Percentiles rank a stretch among this genome's conserved stretches.
These are phyloP conservation scores for Mesochorus sp. DNA, from an alignment of 2,888 invertebrate species.

Conservation along the genomic window DNA sequence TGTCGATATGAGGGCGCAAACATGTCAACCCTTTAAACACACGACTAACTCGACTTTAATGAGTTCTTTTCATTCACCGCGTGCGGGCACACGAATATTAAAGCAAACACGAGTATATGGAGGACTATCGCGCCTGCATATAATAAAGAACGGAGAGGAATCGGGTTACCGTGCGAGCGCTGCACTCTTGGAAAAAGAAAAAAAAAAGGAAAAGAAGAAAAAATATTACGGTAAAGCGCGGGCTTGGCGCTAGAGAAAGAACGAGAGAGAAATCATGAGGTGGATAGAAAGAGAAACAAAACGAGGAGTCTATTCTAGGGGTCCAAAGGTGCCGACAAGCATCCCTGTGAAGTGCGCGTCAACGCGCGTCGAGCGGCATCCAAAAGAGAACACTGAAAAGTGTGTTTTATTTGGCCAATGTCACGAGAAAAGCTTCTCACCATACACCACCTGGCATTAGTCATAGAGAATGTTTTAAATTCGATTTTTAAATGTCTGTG, in stretches of 20 bases:
- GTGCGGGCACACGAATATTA: conserved; percentile 26
- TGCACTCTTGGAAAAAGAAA: conserved; percentile 70
- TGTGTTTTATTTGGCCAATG: conserved; percentile 72
- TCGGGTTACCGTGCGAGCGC: conserved; percentile 68
- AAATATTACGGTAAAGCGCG: conserved; percentile 54
- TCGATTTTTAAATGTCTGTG: neutral
- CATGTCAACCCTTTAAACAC: conserved; percentile 60
- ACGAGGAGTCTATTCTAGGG: conserved; percentile 57
- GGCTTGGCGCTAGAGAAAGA: conserved; percentile 34
- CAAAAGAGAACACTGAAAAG: conserved; percentile 56
- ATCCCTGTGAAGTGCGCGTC: conserved; percentile 66
- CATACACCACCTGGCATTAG: conserved; percentile 71
- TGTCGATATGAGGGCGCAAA: conserved; percentile 22
- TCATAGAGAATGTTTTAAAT: conserved; percentile 60
- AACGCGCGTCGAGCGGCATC: conserved; percentile 56
- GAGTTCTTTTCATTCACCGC: conserved; percentile 60
- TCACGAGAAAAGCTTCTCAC: conserved; percentile 67
- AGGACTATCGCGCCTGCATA: conserved; percentile 45
- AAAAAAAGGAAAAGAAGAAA: too few species aligned
- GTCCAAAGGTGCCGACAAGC: conserved; percentile 72
- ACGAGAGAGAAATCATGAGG: neutral
- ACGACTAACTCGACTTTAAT: conserved; percentile 59
- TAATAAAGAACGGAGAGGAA: conserved; percentile 61
- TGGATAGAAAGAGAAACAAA: conserved; percentile 34
- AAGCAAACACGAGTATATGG: conserved; percentile 51